Evolutionary conservation across 30 jellyfish, hydroid and myxozoan species (phyloP).

Genomic region (Rhopilema esculentum): DNA sequence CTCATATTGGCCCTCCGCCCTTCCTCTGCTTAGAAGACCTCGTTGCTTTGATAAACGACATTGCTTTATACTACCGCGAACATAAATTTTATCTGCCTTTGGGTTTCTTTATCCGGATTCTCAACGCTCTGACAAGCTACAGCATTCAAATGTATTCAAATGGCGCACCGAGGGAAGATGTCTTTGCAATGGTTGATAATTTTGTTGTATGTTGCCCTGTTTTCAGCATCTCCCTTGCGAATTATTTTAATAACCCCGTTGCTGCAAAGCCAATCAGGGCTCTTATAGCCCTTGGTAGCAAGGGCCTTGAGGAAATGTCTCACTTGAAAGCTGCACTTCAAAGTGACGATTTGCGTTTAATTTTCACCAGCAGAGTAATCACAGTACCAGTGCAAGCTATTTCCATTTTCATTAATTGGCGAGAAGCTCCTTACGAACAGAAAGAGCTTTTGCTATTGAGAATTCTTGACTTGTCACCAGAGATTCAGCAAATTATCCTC

Average conservation of each 20-base stretch:
- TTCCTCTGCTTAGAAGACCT: not conserved
- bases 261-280: not conserved
- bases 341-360: not conserved
- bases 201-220: constrained; percentile 24
- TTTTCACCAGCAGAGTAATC: not conserved
- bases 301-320: not conserved
- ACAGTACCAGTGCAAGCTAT: not conserved
- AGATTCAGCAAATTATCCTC: not conserved
- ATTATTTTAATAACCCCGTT: not conserved
- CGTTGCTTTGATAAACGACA: constrained; percentile 3
- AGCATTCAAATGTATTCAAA: not conserved
- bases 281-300: not conserved
- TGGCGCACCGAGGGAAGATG: not conserved
- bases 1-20: not conserved
- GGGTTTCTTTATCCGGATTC: constrained; percentile 11
- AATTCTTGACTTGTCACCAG: not conserved
- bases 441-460: not conserved
- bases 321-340: not conserved
- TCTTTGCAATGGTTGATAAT: not conserved
- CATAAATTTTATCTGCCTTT: constrained; percentile 19
- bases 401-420: constrained; percentile 5
- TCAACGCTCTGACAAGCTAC: constrained; percentile 28
- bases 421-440: not conserved
- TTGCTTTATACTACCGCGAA: not conserved
- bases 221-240: constrained; percentile 10